A percentile compares a stretch with the other conserved stretches of the same genome.
Conservation (phyloP, 1,140 invertebrate genomes). For the Pogonognathellus flavescens region DNA sequence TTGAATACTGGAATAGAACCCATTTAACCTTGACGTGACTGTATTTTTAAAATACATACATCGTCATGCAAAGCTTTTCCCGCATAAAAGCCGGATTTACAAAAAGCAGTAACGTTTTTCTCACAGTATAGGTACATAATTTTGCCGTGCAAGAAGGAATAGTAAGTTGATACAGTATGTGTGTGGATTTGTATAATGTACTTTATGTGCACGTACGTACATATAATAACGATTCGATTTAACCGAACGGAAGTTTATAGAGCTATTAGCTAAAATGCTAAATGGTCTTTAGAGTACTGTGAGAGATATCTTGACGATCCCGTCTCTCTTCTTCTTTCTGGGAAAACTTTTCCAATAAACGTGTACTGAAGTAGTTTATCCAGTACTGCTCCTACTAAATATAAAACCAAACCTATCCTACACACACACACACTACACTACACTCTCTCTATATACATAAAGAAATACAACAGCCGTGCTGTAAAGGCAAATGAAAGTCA, state of each 20-base stretch:
- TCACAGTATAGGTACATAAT: too few relatives aligned
- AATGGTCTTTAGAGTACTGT: conserved; percentile 19
- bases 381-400: background rate
- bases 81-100: too few relatives aligned
- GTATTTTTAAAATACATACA: too few relatives aligned
- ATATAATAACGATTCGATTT: too few relatives aligned
- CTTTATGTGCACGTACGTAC: background rate
- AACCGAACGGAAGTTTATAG: background rate
- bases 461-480: background rate
- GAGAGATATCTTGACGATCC: background rate
- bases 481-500: conserved; percentile 3
- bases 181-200: background rate
- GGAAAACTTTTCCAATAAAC: conserved; percentile 40
- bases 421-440: background rate
- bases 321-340: conserved; percentile 6
- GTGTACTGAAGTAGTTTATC: too few relatives aligned
- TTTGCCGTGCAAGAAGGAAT: too few relatives aligned
- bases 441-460: background rate
- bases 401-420: background rate
- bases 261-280: conserved; percentile 3
- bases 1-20: too few relatives aligned
- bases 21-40: too few relatives aligned
- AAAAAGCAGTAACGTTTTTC: too few relatives aligned
- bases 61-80: too few relatives aligned
- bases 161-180: background rate